Percentiles rank a stretch among this genome's conserved stretches.
phyloP scores from a whole-genome alignment of 2,113 vertebrate species.

The Egretta garzetta region DNA sequence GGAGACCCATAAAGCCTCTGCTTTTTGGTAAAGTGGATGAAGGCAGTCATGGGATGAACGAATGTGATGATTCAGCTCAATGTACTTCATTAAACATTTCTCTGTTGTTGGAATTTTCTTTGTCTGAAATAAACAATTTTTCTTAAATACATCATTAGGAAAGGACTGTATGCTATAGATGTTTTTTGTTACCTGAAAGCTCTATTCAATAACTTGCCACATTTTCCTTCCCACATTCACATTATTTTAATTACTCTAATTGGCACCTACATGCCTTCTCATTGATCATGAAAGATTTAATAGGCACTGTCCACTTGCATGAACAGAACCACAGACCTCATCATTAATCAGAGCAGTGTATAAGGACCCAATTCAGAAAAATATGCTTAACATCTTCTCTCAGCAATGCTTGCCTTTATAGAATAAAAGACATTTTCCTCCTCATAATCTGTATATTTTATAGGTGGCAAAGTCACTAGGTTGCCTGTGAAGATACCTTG shows the following conservation, averaged over 20 bases:
- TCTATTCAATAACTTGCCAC: background rate
- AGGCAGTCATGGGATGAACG: background rate
- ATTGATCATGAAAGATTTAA: background rate
- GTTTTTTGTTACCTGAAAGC: background rate
- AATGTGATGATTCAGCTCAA: constrained; percentile 2
- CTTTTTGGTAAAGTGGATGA: background rate
- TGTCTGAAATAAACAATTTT: background rate
- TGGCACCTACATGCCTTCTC: background rate
- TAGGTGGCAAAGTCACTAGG: background rate
- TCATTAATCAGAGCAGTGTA: background rate
- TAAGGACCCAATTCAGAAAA: background rate
- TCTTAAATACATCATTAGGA: background rate
- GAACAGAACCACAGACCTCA: background rate
- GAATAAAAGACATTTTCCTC: background rate
- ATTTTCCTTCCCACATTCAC: background rate
- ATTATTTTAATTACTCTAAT: background rate
- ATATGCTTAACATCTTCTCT: background rate
- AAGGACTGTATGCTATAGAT: background rate
- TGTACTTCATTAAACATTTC: background rate
- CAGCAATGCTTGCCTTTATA: background rate
- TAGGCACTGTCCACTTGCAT: background rate
- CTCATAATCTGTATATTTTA: background rate
- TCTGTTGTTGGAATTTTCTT: background rate
- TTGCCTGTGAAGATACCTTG: background rate
- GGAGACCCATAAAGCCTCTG: background rate